Percentiles rank a stretch among this genome's conserved stretches.
These are phyloP conservation scores for Sitta europaea DNA, from an alignment of 2,113 vertebrate species.

Conservation along the genomic window DNA sequence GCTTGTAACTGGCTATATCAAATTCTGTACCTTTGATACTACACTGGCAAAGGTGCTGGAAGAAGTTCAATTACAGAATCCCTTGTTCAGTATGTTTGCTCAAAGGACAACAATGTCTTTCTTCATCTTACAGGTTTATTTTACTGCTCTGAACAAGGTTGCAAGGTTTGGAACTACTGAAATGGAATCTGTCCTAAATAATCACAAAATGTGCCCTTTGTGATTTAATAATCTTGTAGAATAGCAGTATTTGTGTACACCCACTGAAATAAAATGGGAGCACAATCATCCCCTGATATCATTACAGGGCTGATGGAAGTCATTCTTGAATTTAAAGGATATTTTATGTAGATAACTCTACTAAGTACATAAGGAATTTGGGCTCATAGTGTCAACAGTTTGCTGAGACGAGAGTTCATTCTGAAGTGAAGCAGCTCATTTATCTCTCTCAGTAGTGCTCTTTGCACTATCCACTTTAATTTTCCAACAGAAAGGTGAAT, in stretches of 20 bases:
- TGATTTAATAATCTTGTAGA: neutral
- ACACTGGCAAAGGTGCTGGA: neutral
- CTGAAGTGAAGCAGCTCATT: slow-evolving; percentile 43
- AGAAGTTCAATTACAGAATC: neutral
- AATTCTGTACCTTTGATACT: neutral
- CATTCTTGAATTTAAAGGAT: slow-evolving; percentile 18
- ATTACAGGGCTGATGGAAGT: slow-evolving; percentile 20
- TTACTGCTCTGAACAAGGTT: neutral
- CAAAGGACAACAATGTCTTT: slow-evolving; percentile 11
- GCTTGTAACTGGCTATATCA: neutral
- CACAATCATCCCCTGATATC: slow-evolving; percentile 14
- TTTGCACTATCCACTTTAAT: slow-evolving; percentile 60
- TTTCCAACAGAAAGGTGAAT: slow-evolving; percentile 62
- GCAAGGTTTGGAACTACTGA: neutral
- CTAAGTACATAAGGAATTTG: slow-evolving; percentile 26
- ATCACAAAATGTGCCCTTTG: neutral
- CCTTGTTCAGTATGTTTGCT: neutral
- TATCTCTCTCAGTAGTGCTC: slow-evolving; percentile 46
- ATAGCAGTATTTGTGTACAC: slow-evolving; percentile 27
- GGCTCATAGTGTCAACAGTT: slow-evolving; percentile 37
- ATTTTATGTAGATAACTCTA: slow-evolving; percentile 42
- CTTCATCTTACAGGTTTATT: slow-evolving; percentile 25
- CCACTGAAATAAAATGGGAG: slow-evolving; percentile 14
- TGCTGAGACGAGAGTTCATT: slow-evolving; percentile 5
- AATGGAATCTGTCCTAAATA: neutral